Percentiles rank a stretch among this genome's conserved stretches.
Evolutionary conservation across 2,888 invertebrate genomes (phyloP).

Genomic region (Diaphora mendica): DNA sequence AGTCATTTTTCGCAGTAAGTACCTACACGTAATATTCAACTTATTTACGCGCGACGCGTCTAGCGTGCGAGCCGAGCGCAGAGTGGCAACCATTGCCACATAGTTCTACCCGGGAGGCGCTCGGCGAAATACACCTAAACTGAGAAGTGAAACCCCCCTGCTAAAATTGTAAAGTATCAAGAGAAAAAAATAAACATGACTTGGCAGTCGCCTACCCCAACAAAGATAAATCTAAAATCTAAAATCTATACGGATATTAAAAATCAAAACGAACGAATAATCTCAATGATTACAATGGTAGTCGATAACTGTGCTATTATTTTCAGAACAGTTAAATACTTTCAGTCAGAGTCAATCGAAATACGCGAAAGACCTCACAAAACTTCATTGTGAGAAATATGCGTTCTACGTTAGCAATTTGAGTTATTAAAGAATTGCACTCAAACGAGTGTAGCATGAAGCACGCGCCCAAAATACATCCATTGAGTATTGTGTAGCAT

Average conservation of each 20-base stretch:
- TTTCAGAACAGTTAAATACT: not conserved
- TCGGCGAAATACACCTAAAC: too few relatives aligned
- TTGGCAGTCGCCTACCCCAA: not conserved
- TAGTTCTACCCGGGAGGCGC: too few relatives aligned
- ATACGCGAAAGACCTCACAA: not conserved
- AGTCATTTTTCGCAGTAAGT: too few relatives aligned
- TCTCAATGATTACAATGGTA: not conserved
- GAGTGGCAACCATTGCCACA: too few relatives aligned
- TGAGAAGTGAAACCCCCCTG: too few relatives aligned
- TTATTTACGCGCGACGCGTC: too few relatives aligned
- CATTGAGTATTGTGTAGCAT: slow-evolving; percentile 36
- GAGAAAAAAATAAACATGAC: too few relatives aligned
- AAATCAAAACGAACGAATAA: not conserved
- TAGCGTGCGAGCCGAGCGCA: too few relatives aligned
- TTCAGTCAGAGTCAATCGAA: not conserved
- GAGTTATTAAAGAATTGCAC: slow-evolving; percentile 1
- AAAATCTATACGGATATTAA: too few relatives aligned
- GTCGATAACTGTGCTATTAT: not conserved
- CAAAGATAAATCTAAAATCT: too few relatives aligned
- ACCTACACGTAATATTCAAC: too few relatives aligned
- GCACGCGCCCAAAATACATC: slow-evolving; percentile 17
- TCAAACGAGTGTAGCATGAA: not conserved
- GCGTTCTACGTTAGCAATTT: not conserved
- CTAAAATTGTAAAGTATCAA: too few relatives aligned
- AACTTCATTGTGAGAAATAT: not conserved